Percentiles rank a stretch among this genome's conserved stretches.
These are phyloP conservation scores for Hepsetus odoe DNA, from an alignment of 2,113 vertebrate genomes.

Conservation along the genomic window DNA sequence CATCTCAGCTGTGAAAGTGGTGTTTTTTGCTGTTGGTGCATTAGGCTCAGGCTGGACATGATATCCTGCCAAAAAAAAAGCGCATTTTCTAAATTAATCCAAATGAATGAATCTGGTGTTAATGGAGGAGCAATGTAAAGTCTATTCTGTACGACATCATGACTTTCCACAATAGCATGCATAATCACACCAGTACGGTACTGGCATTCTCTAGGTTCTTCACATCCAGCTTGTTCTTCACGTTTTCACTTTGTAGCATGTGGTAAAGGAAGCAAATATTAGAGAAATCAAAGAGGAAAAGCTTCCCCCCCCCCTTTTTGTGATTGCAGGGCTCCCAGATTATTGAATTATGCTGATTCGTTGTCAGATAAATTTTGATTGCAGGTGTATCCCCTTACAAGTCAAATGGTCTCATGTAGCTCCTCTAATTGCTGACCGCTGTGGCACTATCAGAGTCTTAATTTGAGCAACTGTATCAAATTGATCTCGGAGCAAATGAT, in stretches of 20 bases:
- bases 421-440: constrained; percentile 68
- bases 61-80: background rate
- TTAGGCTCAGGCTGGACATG: background rate
- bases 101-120: too few relatives aligned
- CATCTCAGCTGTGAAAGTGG: background rate
- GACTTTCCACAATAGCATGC: too few relatives aligned
- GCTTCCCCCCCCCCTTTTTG: background rate
- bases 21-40: background rate
- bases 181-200: too few relatives aligned
- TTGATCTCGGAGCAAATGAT: constrained; percentile 61
- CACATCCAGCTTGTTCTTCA: too few relatives aligned
- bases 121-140: too few relatives aligned
- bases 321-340: background rate
- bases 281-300: background rate
- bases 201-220: too few relatives aligned
- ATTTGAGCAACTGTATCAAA: constrained; percentile 71
- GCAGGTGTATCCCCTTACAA: constrained; percentile 49
- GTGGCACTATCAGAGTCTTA: constrained; percentile 65
- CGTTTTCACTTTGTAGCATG: too few relatives aligned
- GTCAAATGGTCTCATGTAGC: constrained; percentile 49
- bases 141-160: too few relatives aligned
- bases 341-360: constrained; percentile 23
- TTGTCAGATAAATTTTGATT: constrained; percentile 34
- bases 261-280: background rate
- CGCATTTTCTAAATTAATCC: background rate